Percentiles rank a stretch among this genome's conserved stretches.
Evolutionary conservation across 2,113 vertebrate species (phyloP).

Genomic region (Sylvilagus bachmani): DNA sequence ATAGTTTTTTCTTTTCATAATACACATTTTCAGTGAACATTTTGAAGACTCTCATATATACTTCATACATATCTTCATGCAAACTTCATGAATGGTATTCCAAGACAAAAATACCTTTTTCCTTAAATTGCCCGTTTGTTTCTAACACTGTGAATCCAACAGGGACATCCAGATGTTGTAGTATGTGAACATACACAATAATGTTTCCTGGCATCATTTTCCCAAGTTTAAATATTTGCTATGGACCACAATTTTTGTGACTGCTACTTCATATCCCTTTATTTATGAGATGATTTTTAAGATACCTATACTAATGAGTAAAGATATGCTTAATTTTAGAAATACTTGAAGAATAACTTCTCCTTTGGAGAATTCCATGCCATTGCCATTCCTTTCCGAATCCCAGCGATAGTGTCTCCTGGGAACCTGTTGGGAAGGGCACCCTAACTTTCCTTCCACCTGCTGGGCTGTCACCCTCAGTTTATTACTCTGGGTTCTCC

Average conservation of each 20-base stretch:
- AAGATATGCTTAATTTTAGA: not conserved
- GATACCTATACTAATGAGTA: not conserved
- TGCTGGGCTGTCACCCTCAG: not conserved
- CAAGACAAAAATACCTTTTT: not conserved
- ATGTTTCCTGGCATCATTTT: not conserved
- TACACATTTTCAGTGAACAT: too few relatives aligned
- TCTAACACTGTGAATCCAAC: not conserved
- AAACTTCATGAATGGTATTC: not conserved
- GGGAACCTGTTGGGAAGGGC: not conserved
- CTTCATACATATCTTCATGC: not conserved
- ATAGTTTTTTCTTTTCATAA: too few relatives aligned
- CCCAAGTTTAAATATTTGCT: slow-evolving; percentile 8
- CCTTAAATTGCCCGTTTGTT: not conserved
- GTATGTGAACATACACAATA: not conserved
- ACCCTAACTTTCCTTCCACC: not conserved
- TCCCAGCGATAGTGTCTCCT: not conserved
- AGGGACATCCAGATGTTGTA: not conserved
- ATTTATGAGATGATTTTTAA: not conserved
- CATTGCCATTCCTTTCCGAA: not conserved
- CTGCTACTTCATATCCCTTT: not conserved
- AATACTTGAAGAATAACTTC: not conserved
- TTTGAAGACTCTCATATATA: not conserved
- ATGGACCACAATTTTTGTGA: not conserved
- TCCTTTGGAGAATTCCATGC: not conserved
- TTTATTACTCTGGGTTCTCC: not conserved